Conservation (phyloP, 2,888 invertebrate genomes). For the Helicoverpa assulta region DNA sequence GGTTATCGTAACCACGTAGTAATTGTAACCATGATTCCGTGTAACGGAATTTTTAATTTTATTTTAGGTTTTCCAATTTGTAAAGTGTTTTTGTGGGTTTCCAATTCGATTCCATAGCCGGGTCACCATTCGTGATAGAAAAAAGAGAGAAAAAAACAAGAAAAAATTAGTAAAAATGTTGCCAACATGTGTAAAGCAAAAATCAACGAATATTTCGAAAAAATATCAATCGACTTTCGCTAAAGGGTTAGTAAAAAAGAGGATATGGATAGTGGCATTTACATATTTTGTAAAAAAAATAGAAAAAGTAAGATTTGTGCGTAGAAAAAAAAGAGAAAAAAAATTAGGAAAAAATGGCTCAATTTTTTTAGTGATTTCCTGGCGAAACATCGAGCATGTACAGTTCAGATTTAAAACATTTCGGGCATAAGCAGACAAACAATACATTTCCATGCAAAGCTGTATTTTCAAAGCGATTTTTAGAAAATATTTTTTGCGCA, state of each 20-base stretch:
- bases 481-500: conserved; percentile 12
- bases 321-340: conserved; percentile 61
- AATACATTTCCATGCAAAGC: conserved; percentile 72
- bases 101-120: conserved; percentile 45
- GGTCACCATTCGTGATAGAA: conserved; percentile 62
- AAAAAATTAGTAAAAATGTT: conserved; percentile 86
- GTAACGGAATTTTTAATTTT: conserved; percentile 2
- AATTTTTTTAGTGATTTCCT: conserved; percentile 68
- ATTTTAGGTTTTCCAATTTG: conserved; percentile 31
- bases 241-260: conserved; percentile 56
- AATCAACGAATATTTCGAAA: conserved; percentile 45
- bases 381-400: conserved; percentile 86
- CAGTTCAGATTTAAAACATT: conserved; percentile 74
- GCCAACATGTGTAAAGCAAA: conserved; percentile 71
- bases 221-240: conserved; percentile 49
- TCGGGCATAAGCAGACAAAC: conserved; percentile 65
- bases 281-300: conserved; percentile 46
- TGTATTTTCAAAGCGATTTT: conserved; percentile 26
- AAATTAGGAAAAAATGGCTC: conserved; percentile 58
- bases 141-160: conserved; percentile 73
- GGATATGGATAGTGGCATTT: conserved; percentile 66
- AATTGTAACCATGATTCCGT: conserved; percentile 28
- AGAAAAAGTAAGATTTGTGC: conserved; percentile 64
- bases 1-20: conserved; percentile 9
- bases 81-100: conserved; percentile 41